These are phyloP conservation scores for Tolypeutes matacus DNA, from an alignment of 2,797 vertebrate genomes.

Conservation along the genomic window DNA sequence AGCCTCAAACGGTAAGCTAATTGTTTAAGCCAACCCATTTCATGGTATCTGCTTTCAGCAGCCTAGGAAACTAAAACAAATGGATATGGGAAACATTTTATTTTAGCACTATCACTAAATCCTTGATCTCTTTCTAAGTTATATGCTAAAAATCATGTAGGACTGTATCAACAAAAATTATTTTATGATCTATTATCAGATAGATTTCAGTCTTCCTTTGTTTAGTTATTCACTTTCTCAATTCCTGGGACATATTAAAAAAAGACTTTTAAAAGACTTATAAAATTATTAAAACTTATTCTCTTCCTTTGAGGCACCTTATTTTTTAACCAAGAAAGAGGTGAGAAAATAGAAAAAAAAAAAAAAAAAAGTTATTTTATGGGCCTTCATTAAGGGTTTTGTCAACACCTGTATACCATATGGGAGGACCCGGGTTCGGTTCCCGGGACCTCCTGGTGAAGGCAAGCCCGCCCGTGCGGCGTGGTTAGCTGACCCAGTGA, in stretches of 20 bases:
- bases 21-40: no score
- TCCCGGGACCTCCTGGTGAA: no score
- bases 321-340: constrained; percentile 50
- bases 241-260: constrained; percentile 18
- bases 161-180: not conserved
- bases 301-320: not conserved
- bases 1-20: no score
- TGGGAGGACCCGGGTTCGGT: no score
- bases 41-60: no score
- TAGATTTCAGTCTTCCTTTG: not conserved
- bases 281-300: constrained; percentile 6
- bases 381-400: not conserved
- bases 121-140: not conserved
- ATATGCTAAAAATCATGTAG: constrained; percentile 13
- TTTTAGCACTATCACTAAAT: constrained; percentile 22
- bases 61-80: no score
- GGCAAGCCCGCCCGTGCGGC: no score
- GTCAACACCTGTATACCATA: not conserved
- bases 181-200: constrained; percentile 28
- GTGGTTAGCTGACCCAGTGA: no score
- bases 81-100: constrained; percentile 20
- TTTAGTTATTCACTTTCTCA: constrained; percentile 35
- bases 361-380: not conserved
- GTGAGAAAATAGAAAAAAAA: constrained; percentile 37
- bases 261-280: constrained; percentile 41